These are phyloP conservation scores for Ochotona princeps DNA, from an alignment of 2,113 vertebrate species.

Conservation along the genomic window DNA sequence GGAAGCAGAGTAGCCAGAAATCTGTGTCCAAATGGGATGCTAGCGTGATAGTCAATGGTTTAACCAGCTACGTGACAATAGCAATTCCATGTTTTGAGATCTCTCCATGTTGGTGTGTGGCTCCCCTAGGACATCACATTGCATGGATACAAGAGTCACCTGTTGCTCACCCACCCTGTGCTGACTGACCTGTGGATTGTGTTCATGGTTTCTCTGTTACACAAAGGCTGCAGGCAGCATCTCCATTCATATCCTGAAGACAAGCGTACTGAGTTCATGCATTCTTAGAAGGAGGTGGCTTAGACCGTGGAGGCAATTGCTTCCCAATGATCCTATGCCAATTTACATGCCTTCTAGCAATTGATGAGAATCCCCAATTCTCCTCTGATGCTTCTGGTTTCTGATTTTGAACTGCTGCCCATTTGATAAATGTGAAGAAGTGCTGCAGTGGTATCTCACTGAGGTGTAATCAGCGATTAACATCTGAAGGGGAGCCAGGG, in stretches of 20 bases:
- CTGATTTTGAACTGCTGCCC: not conserved
- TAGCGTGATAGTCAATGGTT: too few species aligned
- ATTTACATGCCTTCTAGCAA: not conserved
- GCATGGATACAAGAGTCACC: not conserved
- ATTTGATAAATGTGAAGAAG: not conserved
- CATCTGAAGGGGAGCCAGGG: rapidly evolving
- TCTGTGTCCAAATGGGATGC: too few species aligned
- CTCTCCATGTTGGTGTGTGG: not conserved
- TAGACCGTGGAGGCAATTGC: not conserved
- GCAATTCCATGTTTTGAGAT: not conserved
- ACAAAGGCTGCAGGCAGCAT: not conserved
- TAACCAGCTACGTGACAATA: too few species aligned
- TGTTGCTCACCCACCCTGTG: not conserved
- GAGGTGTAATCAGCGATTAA: not conserved
- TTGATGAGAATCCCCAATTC: not conserved
- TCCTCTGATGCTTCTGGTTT: not conserved
- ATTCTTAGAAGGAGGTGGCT: not conserved
- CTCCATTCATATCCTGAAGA: too few species aligned
- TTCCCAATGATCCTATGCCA: not conserved
- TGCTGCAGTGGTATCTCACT: not conserved
- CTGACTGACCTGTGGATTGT: too few species aligned
- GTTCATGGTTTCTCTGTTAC: not conserved
- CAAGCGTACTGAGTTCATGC: not conserved
- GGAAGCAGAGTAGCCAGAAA: too few species aligned
- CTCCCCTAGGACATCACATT: not conserved